A percentile compares a stretch with the other conserved stretches of the same genome.
These are phyloP conservation scores for Enteromius afrohamiltoni DNA, from an alignment of 2,797 vertebrate genomes.

Conservation along the genomic window DNA sequence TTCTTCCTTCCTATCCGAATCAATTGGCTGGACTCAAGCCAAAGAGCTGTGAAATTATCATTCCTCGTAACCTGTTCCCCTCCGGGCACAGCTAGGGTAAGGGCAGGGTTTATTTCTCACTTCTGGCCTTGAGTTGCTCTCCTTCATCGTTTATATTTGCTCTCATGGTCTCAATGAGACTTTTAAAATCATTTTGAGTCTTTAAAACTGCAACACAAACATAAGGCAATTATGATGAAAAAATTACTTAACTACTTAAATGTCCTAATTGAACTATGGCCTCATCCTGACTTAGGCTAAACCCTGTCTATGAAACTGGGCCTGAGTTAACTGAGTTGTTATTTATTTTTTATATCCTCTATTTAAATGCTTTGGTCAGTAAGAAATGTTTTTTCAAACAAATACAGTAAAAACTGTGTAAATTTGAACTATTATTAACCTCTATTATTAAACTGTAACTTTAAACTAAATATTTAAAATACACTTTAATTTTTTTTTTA, in stretches of 20 bases:
- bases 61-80: conserved; percentile 45
- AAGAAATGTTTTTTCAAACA: background rate
- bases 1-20: conserved; percentile 55
- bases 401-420: background rate
- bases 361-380: background rate
- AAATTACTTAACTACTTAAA: too few relatives aligned
- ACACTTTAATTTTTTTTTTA: too few relatives aligned
- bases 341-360: background rate
- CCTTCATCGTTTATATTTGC: background rate
- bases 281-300: too few relatives aligned
- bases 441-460: background rate
- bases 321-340: too few relatives aligned
- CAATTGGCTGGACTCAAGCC: conserved; percentile 55
- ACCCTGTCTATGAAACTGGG: too few relatives aligned
- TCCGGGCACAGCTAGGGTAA: conserved; percentile 12
- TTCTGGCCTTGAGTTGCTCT: background rate
- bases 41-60: conserved; percentile 55
- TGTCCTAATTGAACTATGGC: too few relatives aligned
- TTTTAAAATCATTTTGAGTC: background rate
- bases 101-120: conserved; percentile 27
- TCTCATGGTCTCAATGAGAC: conserved; percentile 3
- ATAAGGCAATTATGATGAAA: background rate
- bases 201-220: background rate
- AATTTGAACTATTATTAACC: background rate
- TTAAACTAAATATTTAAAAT: too few relatives aligned